phyloP scores from a whole-genome alignment of 2,888 invertebrate genomes.

The Adelphocoris suturalis region DNA sequence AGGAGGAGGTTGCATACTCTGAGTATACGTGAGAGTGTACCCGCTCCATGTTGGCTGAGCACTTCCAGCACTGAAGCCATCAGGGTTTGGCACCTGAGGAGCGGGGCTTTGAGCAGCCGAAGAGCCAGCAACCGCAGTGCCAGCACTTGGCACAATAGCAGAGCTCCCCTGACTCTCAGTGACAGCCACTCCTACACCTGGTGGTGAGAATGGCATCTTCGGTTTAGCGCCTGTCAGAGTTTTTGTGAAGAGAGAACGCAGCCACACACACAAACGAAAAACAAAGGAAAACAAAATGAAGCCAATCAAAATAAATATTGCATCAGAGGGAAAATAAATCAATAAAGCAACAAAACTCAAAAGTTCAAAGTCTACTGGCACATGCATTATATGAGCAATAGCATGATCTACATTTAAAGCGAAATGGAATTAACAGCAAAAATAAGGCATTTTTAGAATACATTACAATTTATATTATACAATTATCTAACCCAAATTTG shows the following conservation, averaged over 20 bases:
- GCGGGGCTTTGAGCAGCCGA: slow-evolving; percentile 72
- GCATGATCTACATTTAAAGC: too few relatives aligned
- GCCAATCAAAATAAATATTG: background rate
- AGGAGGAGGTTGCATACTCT: slow-evolving; percentile 88
- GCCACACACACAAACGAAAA: slow-evolving; percentile 41
- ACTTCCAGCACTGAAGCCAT: slow-evolving; percentile 65
- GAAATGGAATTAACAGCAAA: too few relatives aligned
- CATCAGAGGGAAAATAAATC: background rate
- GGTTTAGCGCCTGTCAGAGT: slow-evolving; percentile 36
- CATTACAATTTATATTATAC: too few relatives aligned
- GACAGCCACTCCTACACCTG: slow-evolving; percentile 59
- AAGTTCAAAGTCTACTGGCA: background rate
- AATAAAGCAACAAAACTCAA: background rate
- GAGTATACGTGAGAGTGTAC: slow-evolving; percentile 94
- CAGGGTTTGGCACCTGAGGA: slow-evolving; percentile 53
- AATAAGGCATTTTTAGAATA: too few relatives aligned
- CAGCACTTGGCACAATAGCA: slow-evolving; percentile 47
- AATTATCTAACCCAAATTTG: slow-evolving; percentile 59
- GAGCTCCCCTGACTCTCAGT: slow-evolving; percentile 25
- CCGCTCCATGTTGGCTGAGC: slow-evolving; percentile 76
- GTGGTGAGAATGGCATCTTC: slow-evolving; percentile 58
- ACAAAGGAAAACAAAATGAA: background rate
- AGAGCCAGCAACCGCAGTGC: slow-evolving; percentile 71
- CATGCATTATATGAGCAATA: too few relatives aligned
- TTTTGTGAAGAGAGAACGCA: background rate